Evolutionary conservation across 2,888 invertebrate species (phyloP).

Genomic region (Phaedon cochleariae): DNA sequence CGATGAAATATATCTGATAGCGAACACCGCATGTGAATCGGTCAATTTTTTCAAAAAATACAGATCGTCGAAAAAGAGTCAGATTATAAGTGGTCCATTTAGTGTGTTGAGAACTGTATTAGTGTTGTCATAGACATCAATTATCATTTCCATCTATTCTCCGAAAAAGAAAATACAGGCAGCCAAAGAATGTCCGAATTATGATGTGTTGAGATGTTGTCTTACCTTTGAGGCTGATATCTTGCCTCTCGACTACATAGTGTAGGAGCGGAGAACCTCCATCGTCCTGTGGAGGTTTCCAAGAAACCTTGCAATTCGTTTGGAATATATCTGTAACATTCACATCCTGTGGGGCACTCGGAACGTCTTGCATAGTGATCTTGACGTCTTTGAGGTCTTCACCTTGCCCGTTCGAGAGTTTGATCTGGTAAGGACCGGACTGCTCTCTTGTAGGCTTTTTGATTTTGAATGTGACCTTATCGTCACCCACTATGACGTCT

Average conservation of each 20-base stretch:
- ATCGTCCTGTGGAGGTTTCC: conserved; percentile 87
- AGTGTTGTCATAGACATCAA: no score
- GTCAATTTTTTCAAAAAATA: no score
- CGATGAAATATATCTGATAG: no score
- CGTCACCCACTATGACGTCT: conserved; percentile 90
- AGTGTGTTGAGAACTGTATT: no score
- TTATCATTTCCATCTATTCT: no score
- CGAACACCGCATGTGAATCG: no score
- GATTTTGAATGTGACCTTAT: conserved; percentile 88
- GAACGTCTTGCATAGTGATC: conserved; percentile 91
- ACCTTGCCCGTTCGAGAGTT: conserved; percentile 92
- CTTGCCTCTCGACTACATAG: conserved; percentile 87
- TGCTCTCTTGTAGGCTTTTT: conserved; percentile 88
- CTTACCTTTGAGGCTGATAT: conserved; percentile 60
- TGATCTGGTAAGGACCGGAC: conserved; percentile 93
- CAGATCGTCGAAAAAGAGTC: no score
- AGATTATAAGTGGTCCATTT: no score
- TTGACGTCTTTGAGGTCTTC: conserved; percentile 85
- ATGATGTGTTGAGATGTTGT: no score
- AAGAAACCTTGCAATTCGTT: conserved; percentile 85
- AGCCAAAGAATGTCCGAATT: no score
- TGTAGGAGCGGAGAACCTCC: conserved; percentile 87
- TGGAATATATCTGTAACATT: conserved; percentile 88
- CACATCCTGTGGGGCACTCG: conserved; percentile 83
- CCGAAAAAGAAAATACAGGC: no score